Base-by-base conservation (phyloP, 1,140 invertebrate genomes). In the Leguminivora glycinivorella region DNA sequence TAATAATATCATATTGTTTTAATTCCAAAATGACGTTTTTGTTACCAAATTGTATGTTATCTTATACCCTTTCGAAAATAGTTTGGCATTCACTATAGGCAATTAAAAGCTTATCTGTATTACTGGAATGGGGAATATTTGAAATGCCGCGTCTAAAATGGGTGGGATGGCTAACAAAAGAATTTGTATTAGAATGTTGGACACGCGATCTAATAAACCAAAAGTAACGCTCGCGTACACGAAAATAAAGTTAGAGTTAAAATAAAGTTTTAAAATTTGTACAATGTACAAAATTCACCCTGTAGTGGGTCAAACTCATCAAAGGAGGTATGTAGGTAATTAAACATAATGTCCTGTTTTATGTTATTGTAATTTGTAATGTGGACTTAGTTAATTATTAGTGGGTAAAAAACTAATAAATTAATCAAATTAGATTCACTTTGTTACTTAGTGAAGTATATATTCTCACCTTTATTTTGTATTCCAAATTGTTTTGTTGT, bases 101-200 rank as follows among this genome's bases (percentile, higher is more conserved):
- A 29, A 29, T 63, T 63, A 63, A 9, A 17, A 63, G 58, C 58
- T 63, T 63, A 63, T 63, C 58, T 63, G 6, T 31, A 63, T 63
- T 63, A 63, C 25, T 0, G 58, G 26, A 63, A 63, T 34, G 58
- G 26, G 58, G n/a, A 63, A 63, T 63, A 63, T 29, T 31, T 17
- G 26, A 63, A 34, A 63, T 31, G 22, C 26, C 25, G 26, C 25
- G 6, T 63, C 58, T 63, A 63, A 63, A 63, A 63, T 63, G 14
- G 58, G 58, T 29, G 26, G 58, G 58, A 63, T 29, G 58, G 19
- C 26, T 17, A 63, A 31, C 58, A 29, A 29, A 63, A 29, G 26
- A 31, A 63, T 63, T 63, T 63, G 58, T 63, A 29, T 19, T 14
- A 34, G 9, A 34, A 63, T 34, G 58, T 63, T n/a, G 29, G 58